Evolutionary conservation across 2,113 vertebrate species (phyloP), one percentile per base, ranked within the genome.

Genomic region (Lasiurus borealis): DNA sequence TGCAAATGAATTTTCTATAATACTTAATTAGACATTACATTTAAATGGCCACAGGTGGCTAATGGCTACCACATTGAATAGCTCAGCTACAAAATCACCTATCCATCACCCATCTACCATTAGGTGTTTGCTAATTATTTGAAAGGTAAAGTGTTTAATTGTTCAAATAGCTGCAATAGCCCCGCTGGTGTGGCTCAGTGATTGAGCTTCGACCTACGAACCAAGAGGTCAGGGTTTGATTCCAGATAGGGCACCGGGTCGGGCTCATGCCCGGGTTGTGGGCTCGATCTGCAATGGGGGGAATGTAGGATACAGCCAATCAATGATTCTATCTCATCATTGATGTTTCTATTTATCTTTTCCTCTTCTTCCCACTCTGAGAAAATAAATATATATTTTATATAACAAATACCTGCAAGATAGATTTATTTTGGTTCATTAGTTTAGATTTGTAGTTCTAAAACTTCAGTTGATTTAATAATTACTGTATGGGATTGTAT

Each of bases 61-160:
- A 75, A 84, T 34, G 34, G 29, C 62, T 85, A 87, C n/a, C 10
- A 7, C 69, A 75, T 6, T 85, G 29, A 87, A 64, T 5, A 71
- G 18, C 13, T 83, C 52, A 95, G n/a, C 23, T 69, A 40, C 6
- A 62, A 19, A 71, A 87, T 75, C 48, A 72, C 10, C 14, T 76
- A 29, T 18, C 15, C 12, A 85, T 83, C 25, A 66, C 66, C 29
- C 57, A 73, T 69, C 29, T 6, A 48, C 19, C 13, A 80, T 1
- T 64, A 46, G 5, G 7, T 87, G 31, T 36, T 92, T 92, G 27
- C 31, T 76, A 73, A 6, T 59, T 80, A 94, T 71, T 75, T 50
- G 1, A 64, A 96, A 94, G 93, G 18, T 5, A 88, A 52, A 87
- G 59, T n/a, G 19, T 92, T 3, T 66, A 14, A 87, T 29, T 78